Evolutionary conservation across 1,140 invertebrate species (phyloP).

Genomic region (Araneus ventricosus): DNA sequence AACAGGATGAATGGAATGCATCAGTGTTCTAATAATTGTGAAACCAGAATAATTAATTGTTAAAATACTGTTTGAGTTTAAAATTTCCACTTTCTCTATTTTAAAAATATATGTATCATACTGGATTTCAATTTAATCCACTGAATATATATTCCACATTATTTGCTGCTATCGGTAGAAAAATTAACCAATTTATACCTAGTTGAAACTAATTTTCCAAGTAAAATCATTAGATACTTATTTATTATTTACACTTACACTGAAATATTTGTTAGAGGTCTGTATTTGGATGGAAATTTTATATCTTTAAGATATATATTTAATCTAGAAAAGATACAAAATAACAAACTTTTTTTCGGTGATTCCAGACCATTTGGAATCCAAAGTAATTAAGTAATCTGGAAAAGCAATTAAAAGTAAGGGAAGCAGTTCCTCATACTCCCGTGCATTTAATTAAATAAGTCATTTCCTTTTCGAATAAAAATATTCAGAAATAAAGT

Average conservation of each 20-base stretch:
- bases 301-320: not conserved
- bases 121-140: too few relatives aligned
- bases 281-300: not conserved
- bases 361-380: not conserved
- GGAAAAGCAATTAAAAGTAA: conserved; percentile 26
- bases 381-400: conserved; percentile 20
- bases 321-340: not conserved
- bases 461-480: conserved; percentile 21
- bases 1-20: too few relatives aligned
- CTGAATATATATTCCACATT: too few relatives aligned
- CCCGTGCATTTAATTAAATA: conserved; percentile 26
- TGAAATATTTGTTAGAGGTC: not conserved
- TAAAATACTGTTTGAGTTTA: too few relatives aligned
- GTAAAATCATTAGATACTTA: not conserved
- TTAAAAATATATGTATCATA: too few relatives aligned
- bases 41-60: too few relatives aligned
- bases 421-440: conserved; percentile 2
- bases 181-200: too few relatives aligned
- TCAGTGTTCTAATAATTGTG: too few relatives aligned
- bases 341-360: not conserved
- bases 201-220: not conserved
- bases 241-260: not conserved
- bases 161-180: too few relatives aligned
- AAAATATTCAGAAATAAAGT: not conserved
- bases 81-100: too few relatives aligned